phyloP scores from a whole-genome alignment of 2,797 vertebrate genomes.

The Oryzias sinensis region DNA sequence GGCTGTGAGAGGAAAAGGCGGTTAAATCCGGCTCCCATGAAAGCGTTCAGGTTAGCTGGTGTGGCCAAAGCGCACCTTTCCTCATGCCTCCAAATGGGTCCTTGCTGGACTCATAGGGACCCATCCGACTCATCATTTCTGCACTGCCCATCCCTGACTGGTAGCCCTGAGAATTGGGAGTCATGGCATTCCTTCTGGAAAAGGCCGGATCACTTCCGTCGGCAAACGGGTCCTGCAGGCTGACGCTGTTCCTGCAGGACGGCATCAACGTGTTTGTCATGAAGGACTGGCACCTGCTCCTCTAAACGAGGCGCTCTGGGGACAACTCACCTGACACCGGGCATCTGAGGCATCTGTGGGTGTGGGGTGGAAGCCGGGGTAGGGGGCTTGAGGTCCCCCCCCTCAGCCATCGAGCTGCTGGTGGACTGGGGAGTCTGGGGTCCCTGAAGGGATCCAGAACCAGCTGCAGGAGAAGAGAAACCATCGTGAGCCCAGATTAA shows the following conservation, averaged over 20 bases:
- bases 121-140: conserved; percentile 93
- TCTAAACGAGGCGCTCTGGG: neutral
- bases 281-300: no score
- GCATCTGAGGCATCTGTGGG: conserved; percentile 93
- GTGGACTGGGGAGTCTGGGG: conserved; percentile 98
- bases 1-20: conserved; percentile 52
- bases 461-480: conserved; percentile 76
- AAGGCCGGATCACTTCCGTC: conserved; percentile 93
- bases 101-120: conserved; percentile 92
- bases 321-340: conserved; percentile 86
- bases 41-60: neutral
- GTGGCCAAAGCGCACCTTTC: conserved; percentile 82
- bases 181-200: conserved; percentile 92
- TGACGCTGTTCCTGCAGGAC: conserved; percentile 87
- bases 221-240: conserved; percentile 94
- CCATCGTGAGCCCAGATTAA: neutral
- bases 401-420: conserved; percentile 98
- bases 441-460: conserved; percentile 97
- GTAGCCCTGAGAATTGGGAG: conserved; percentile 92
- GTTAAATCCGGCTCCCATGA: no score
- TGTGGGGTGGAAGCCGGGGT: conserved; percentile 97
- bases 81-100: conserved; percentile 97
- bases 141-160: conserved; percentile 92
- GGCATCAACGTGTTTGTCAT: neutral
- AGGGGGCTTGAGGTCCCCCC: conserved; percentile 96